These are phyloP conservation scores for Agrochola lota DNA, from an alignment of 2,888 invertebrate species.

Conservation along the genomic window DNA sequence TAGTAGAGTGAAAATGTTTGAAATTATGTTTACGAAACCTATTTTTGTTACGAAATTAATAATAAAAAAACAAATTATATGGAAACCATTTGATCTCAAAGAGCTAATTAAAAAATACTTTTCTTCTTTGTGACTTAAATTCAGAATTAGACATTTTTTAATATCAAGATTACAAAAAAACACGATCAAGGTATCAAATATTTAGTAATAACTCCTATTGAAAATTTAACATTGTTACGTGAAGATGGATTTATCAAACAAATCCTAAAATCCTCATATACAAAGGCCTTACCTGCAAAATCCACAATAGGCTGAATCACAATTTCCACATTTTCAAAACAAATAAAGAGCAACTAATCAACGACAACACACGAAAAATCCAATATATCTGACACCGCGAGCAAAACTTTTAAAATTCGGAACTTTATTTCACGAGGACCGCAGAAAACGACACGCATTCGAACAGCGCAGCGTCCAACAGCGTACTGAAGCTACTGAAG, in stretches of 20 bases:
- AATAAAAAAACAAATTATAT: neutral
- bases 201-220: neutral
- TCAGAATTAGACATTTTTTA: neutral
- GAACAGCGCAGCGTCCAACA: slow-evolving; percentile 27
- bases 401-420: slow-evolving; percentile 65
- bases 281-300: slow-evolving; percentile 57
- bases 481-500: slow-evolving; percentile 59
- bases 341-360: slow-evolving; percentile 45
- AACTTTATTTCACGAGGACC: slow-evolving; percentile 65
- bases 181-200: neutral
- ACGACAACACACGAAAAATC: slow-evolving; percentile 57
- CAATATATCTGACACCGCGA: slow-evolving; percentile 48
- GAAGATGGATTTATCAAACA: slow-evolving; percentile 16
- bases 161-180: neutral
- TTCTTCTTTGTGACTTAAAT: slow-evolving; percentile 7
- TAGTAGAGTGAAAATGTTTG: neutral
- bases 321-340: slow-evolving; percentile 41
- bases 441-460: slow-evolving; percentile 42
- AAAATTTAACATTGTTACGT: slow-evolving; percentile 13
- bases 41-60: neutral
- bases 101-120: slow-evolving; percentile 14
- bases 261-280: slow-evolving; percentile 46
- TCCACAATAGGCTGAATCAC: slow-evolving; percentile 45
- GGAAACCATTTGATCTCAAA: slow-evolving; percentile 17
- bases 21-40: neutral